Evolutionary conservation across 1,140 invertebrate genomes (phyloP), one percentile per base, ranked within the genome.

Genomic region (Drosophila eugracilis): DNA sequence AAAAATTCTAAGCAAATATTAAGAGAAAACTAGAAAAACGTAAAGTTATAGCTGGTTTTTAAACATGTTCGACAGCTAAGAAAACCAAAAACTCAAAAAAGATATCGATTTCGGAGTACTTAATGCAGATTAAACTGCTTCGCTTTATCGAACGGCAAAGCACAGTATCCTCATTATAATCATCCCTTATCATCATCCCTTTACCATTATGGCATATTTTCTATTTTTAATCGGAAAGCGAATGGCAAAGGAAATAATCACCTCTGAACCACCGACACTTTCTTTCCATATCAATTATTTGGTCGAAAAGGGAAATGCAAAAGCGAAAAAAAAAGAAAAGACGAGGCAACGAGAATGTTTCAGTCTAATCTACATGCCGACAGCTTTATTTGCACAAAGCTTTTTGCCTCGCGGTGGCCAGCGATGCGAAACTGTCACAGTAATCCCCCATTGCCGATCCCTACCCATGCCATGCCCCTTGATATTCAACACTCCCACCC

Each of bases 271-370:
- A 6, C 19, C 24, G 24, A 45, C 42, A 45, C 42, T 15, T 45
- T 45, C 42, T 5, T 45, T 83, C 74, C 57, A 65, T 78, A 84
- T 75, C 79, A 84, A 83, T 78, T 83, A 78, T 73, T 57, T 48
- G 54, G 21, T 14, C 39, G 41, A 52, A 17, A 30, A 26, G 47
- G 7, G 12, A 14, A 7, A n/a, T n/a, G n/a, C n/a, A 26, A 26
- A 5, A 26, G 30, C 9, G 28, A 12, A 14, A 4, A 24, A 12
- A 12, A 5, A 17, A 6, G 39, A 34, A 2, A 41, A 26, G 24
- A 17, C 19, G 4, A n/a, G 15, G 19, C 17, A 28, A 44, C 52
- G 47, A 57, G 55, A 50, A 26, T 50, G 41, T 36, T 47, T 55
- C 66, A 26, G 66, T 72, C 32, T 72, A 76, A 81, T 81, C 55